A percentile compares a stretch with the other conserved stretches of the same genome.
phyloP scores from a whole-genome alignment of 2,888 invertebrate species.

The Cheilosia soror region DNA sequence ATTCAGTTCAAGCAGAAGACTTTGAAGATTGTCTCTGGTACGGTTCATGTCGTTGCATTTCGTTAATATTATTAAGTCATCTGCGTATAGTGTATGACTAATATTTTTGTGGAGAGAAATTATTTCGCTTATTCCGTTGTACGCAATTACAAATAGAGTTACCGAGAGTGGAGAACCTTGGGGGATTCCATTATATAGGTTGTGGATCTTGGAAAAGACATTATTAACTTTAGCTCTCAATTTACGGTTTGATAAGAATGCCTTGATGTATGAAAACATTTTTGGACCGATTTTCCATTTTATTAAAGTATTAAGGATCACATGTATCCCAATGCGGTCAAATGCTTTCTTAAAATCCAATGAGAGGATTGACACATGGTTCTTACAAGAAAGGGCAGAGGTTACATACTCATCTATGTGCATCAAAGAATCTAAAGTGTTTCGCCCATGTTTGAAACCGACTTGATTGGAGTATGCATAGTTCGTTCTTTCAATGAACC shows the following conservation, averaged over 20 bases:
- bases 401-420: no score
- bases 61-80: neutral
- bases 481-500: no score
- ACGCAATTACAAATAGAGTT: neutral
- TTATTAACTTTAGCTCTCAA: neutral
- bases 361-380: neutral
- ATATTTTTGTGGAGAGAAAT: neutral
- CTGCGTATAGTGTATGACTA: neutral
- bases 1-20: no score
- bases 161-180: neutral
- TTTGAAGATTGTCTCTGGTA: no score
- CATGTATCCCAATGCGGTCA: neutral
- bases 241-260: slow-evolving; percentile 17
- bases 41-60: no score
- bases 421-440: no score
- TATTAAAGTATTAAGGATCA: neutral
- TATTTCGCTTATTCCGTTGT: neutral
- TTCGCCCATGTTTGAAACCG: no score
- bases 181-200: neutral
- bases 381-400: neutral
- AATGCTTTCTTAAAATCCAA: slow-evolving; percentile 15
- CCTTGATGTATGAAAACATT: neutral
- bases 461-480: no score
- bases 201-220: neutral
- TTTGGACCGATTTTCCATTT: slow-evolving; percentile 7